A percentile compares a stretch with the other conserved stretches of the same genome.
phyloP scores from a whole-genome alignment of 2,888 invertebrate genomes.

The Antheraea assamensis region DNA sequence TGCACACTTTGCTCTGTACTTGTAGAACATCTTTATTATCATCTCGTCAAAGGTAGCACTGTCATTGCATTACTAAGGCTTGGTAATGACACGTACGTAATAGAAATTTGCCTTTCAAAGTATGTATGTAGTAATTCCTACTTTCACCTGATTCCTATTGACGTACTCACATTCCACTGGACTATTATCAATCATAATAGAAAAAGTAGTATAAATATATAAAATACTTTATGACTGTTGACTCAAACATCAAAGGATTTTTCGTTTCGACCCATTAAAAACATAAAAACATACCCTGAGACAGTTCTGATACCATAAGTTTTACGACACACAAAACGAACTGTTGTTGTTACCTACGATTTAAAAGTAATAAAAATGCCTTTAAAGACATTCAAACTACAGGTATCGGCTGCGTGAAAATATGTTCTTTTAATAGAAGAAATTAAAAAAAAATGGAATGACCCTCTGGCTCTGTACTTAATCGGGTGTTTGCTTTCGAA shows the following conservation, averaged over 20 bases:
- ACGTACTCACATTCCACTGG: not conserved
- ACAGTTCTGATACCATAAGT: slow-evolving; percentile 48
- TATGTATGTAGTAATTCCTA: too few relatives aligned
- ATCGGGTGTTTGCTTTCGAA: slow-evolving; percentile 37
- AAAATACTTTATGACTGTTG: slow-evolving; percentile 1
- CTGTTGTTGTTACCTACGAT: slow-evolving; percentile 67
- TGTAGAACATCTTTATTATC: too few relatives aligned
- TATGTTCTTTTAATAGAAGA: slow-evolving; percentile 70
- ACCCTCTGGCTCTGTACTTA: slow-evolving; percentile 26
- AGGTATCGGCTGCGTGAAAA: slow-evolving; percentile 67
- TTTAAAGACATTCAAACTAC: slow-evolving; percentile 60
- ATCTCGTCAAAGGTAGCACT: too few relatives aligned
- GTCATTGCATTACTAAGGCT: too few relatives aligned
- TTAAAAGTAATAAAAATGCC: slow-evolving; percentile 74
- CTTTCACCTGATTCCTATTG: too few relatives aligned
- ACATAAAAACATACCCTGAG: slow-evolving; percentile 40
- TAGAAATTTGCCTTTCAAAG: too few relatives aligned
- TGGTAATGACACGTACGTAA: too few relatives aligned
- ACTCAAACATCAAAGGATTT: slow-evolving; percentile 33
- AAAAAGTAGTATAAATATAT: not conserved
- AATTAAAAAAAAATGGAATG: slow-evolving; percentile 36
- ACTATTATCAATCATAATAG: not conserved
- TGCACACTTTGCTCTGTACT: too few relatives aligned
- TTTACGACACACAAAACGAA: slow-evolving; percentile 62
- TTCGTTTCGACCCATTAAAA: slow-evolving; percentile 43